These are phyloP conservation scores for Rhodophaea formosa DNA, from an alignment of 2,888 invertebrate genomes.

Conservation along the genomic window DNA sequence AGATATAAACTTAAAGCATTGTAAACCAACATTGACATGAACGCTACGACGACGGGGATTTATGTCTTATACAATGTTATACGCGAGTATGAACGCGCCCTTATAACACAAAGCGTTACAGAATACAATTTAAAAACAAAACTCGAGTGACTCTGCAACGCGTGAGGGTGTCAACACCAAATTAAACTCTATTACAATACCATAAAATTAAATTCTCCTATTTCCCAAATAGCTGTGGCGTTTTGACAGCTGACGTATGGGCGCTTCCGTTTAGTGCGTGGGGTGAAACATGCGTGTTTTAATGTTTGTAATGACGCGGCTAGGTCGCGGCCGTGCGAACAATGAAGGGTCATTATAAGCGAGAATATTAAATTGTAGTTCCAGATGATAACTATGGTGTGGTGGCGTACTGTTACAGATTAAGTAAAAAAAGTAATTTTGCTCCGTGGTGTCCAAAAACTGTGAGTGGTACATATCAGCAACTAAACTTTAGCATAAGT, in stretches of 20 bases:
- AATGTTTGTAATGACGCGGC: constrained; percentile 6
- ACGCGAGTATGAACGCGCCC: neutral
- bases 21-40: too few relatives aligned
- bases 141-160: neutral
- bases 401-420: neutral
- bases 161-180: neutral
- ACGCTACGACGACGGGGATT: too few relatives aligned
- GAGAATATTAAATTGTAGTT: constrained; percentile 1
- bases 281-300: neutral
- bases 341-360: constrained; percentile 2
- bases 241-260: constrained; percentile 8
- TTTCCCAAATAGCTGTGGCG: neutral
- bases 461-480: too few relatives aligned
- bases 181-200: neutral
- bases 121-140: neutral
- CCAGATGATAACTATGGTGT: neutral
- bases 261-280: neutral
- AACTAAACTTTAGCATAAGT: too few relatives aligned
- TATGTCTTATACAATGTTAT: too few relatives aligned
- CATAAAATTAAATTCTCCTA: neutral
- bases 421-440: too few relatives aligned
- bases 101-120: neutral
- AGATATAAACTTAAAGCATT: too few relatives aligned
- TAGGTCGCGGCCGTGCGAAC: neutral
- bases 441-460: too few relatives aligned